Evolutionary conservation across 1,140 invertebrate genomes (phyloP).

Genomic region (Drosophila lacteicornis): DNA sequence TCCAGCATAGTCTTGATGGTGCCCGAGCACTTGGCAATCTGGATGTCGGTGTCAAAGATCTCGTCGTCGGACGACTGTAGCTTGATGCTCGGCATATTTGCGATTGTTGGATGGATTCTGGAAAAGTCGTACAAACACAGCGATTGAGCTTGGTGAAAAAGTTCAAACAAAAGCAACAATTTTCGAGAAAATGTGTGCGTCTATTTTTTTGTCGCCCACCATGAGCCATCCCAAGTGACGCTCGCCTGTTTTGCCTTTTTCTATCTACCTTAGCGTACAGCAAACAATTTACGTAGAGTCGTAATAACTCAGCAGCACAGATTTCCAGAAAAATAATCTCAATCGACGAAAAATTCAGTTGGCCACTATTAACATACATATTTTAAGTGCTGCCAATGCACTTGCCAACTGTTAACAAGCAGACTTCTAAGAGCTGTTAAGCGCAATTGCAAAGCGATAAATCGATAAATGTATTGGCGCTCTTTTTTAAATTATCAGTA

Average conservation of each 20-base stretch:
- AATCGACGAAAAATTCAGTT: background rate
- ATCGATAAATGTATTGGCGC: too few species aligned
- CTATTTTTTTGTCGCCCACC: too few species aligned
- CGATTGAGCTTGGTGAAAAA: background rate
- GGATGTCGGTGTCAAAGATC: slow-evolving; percentile 98
- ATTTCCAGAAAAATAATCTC: slow-evolving; percentile 4
- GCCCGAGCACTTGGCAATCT: slow-evolving; percentile 98
- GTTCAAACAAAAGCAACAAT: background rate
- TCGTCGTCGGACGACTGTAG: slow-evolving; percentile 98
- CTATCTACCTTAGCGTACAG: background rate
- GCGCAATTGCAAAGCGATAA: too few species aligned
- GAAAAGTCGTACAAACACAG: background rate
- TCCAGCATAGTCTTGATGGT: slow-evolving; percentile 99
- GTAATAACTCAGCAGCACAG: background rate
- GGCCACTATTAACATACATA: too few species aligned
- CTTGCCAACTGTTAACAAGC: too few species aligned
- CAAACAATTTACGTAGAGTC: background rate
- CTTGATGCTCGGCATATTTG: slow-evolving; percentile 96
- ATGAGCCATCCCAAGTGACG: too few species aligned
- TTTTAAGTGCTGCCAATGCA: too few species aligned
- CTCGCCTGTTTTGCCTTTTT: too few species aligned
- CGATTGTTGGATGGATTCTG: too few species aligned
- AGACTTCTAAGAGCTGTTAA: too few species aligned
- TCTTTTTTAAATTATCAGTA: too few species aligned
- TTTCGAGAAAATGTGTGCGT: too few species aligned